Evolutionary conservation across 1,140 invertebrate species (phyloP), one percentile per base, ranked within the genome.

Genomic region (Nephila pilipes): DNA sequence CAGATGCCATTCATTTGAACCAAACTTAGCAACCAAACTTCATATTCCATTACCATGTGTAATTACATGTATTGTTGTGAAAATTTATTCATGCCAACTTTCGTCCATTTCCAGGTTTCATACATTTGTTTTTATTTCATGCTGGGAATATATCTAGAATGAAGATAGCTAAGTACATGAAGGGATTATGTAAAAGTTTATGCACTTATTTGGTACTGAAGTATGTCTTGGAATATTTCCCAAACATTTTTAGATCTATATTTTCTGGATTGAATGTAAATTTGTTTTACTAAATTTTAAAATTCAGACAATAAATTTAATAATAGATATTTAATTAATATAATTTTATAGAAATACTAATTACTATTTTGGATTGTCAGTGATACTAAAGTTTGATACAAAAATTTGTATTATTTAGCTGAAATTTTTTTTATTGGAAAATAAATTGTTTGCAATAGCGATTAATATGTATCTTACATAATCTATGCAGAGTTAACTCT

Each of bases 21-120:
- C 81, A 81, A 91, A 75, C 90, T 92, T 92, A 92, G 90, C 90
- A 92, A 91, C 57, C 90, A 58, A 92, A 91, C 75, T 91, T 92
- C 90, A 92, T 92, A 81, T 85, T 92, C 63, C 90, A 92, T 69
- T 85, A 46, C 79, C 57, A 36, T 91, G 32, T 65, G 79, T 92
- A 85, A 81, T n/a, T 55, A n/a, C 20, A 36, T 83, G 25, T 92
- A 22, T 81, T 89, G 46, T 90, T 89, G 46, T 90, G n/a, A 65
- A 90, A 90, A 90, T 90, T 69, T 38, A 54, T 54, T 36, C 80
- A 65, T 85, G 90, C 25, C 90, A 85, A 57, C 46, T 80, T 92
- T 85, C 90, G 90, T 85, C 90, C 90, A 90, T 89, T 10, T 90
- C 38, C 18, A 20, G 58, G n/a, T 14, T 18, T 29, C n/a, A 83